A percentile compares a stretch with the other conserved stretches of the same genome.
These are phyloP conservation scores for Machimus atricapillus DNA, from an alignment of 2,888 invertebrate genomes.

Conservation along the genomic window DNA sequence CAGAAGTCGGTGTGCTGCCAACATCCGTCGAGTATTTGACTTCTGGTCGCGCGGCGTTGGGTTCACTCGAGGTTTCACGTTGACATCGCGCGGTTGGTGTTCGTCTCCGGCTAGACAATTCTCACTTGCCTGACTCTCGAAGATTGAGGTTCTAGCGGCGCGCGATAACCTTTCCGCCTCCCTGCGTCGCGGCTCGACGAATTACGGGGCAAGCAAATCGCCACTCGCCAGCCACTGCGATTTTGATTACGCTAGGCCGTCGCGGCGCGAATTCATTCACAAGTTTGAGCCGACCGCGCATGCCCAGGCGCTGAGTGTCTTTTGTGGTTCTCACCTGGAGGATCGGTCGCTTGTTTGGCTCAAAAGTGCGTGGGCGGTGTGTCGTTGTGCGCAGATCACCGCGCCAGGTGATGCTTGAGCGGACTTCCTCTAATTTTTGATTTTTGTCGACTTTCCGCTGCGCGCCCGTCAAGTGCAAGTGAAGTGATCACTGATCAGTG, in stretches of 20 bases:
- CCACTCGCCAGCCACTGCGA: background rate
- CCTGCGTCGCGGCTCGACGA: background rate
- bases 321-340: background rate
- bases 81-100: background rate
- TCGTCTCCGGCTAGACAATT: background rate
- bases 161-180: background rate
- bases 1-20: constrained; percentile 3
- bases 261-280: background rate
- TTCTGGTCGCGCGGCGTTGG: background rate
- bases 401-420: background rate
- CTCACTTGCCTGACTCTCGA: background rate
- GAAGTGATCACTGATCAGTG: background rate
- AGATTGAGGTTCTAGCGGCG: background rate
- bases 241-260: background rate
- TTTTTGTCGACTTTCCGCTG: background rate
- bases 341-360: background rate
- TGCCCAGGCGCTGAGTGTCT: background rate
- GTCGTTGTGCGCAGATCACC: background rate
- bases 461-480: background rate
- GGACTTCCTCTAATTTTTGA: background rate
- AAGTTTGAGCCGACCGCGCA: background rate
- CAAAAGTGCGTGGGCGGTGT: background rate
- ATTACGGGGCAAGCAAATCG: background rate
- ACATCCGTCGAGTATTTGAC: background rate
- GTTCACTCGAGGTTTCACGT: constrained; percentile 10